Evolutionary conservation across 2,113 vertebrate genomes (phyloP).

Genomic region (Calidris pygmaea): DNA sequence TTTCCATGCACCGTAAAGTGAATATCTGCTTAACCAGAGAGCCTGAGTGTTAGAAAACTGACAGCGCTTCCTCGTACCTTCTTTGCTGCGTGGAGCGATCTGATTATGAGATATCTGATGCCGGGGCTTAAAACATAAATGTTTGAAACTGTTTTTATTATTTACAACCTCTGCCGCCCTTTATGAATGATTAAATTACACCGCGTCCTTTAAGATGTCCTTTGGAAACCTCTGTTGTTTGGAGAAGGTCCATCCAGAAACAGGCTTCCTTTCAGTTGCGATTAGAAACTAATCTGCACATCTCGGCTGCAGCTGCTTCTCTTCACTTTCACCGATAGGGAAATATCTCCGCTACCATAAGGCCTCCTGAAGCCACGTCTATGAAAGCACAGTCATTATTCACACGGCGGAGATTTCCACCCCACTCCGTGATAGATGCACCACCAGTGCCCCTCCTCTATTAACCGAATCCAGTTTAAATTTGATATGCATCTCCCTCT

Average conservation of each 20-base stretch:
- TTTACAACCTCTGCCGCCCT: background rate
- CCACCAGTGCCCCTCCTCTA: background rate
- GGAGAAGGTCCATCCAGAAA: background rate
- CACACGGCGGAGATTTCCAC: background rate
- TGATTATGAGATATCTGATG: background rate
- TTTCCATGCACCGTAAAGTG: background rate
- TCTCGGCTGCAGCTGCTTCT: conserved; percentile 9
- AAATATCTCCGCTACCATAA: background rate
- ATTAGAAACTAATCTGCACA: background rate
- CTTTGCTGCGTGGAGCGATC: background rate
- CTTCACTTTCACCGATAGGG: background rate
- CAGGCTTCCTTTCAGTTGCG: background rate
- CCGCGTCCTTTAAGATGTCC: background rate
- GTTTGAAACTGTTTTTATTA: background rate
- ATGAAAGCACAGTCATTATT: background rate
- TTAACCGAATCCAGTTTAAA: background rate
- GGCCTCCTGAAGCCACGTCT: fast-evolving
- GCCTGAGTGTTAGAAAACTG: background rate
- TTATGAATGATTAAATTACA: background rate
- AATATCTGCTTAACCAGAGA: background rate
- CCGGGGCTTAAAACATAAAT: background rate
- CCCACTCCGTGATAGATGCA: background rate
- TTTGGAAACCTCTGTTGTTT: background rate
- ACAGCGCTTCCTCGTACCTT: background rate
- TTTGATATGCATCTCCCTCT: background rate